These are phyloP conservation scores for Tortrix viridana DNA, from an alignment of 2,888 invertebrate genomes.

Conservation along the genomic window DNA sequence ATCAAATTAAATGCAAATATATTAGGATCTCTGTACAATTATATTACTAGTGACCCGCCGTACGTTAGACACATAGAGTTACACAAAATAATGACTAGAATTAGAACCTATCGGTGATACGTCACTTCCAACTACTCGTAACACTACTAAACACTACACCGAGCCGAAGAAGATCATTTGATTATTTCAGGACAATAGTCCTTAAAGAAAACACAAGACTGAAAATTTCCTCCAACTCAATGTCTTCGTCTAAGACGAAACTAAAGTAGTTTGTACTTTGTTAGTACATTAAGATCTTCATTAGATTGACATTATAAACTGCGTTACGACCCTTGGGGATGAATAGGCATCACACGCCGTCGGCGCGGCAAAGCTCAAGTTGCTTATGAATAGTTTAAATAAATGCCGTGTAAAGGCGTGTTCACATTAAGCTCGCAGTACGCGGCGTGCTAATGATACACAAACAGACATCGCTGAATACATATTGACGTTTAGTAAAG, in stretches of 20 bases:
- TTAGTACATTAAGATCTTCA: conserved; percentile 44
- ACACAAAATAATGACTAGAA: conserved; percentile 67
- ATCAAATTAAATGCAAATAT: conserved; percentile 37
- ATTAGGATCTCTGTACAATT: conserved; percentile 37
- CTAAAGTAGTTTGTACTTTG: conserved; percentile 51
- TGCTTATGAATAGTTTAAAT: conserved; percentile 49
- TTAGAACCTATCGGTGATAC: conserved; percentile 56
- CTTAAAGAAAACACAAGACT: background rate
- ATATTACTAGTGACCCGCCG: conserved; percentile 48
- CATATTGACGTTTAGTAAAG: too few species aligned
- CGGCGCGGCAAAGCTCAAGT: conserved; percentile 54
- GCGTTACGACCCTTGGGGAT: conserved; percentile 47
- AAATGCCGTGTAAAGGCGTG: conserved; percentile 15
- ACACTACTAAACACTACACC: conserved; percentile 25
- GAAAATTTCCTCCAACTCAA: conserved; percentile 29
- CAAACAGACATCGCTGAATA: too few species aligned
- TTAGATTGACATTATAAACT: conserved; percentile 44
- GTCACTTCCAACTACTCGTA: conserved; percentile 28
- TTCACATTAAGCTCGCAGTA: too few species aligned
- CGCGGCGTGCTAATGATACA: too few species aligned
- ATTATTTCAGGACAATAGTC: conserved; percentile 8
- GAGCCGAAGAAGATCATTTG: conserved; percentile 17
- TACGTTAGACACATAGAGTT: conserved; percentile 55
- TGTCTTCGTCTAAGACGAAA: conserved; percentile 39
- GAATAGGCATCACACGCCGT: conserved; percentile 50